These are phyloP conservation scores for Autographa gamma DNA, from an alignment of 2,888 invertebrate genomes.

Conservation along the genomic window DNA sequence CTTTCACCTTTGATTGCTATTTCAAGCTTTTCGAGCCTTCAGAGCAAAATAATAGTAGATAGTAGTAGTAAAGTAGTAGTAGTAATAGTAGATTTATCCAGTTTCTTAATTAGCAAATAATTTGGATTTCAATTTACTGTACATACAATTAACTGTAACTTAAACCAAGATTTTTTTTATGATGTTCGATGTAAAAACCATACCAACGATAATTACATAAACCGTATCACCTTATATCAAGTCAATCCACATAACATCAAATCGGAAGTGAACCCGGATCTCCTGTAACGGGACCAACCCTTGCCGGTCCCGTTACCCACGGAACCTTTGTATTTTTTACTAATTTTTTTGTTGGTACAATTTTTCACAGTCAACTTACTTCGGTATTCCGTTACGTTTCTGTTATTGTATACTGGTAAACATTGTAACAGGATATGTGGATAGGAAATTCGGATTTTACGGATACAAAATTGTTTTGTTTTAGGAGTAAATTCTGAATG, in stretches of 20 bases:
- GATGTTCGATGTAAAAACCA: neutral
- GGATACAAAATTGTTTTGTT: neutral
- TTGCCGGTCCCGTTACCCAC: slow-evolving; percentile 71
- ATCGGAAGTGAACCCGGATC: slow-evolving; percentile 73
- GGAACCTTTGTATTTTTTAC: slow-evolving; percentile 51
- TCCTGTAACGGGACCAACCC: slow-evolving; percentile 75
- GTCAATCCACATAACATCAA: slow-evolving; percentile 34
- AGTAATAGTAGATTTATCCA: too few species aligned
- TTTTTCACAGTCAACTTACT: slow-evolving; percentile 72
- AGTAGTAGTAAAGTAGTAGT: too few species aligned
- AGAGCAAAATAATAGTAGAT: too few species aligned
- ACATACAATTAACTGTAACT: neutral
- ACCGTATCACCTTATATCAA: slow-evolving; percentile 11
- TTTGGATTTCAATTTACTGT: neutral
- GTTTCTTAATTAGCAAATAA: too few species aligned
- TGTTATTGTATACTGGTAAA: slow-evolving; percentile 45
- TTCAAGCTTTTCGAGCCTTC: too few species aligned
- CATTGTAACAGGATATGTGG: slow-evolving; percentile 41
- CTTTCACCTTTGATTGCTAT: too few species aligned
- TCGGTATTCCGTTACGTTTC: slow-evolving; percentile 70
- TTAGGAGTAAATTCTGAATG: neutral
- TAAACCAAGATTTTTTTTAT: neutral
- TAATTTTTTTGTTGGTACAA: slow-evolving; percentile 55
- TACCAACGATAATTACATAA: neutral
- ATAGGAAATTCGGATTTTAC: neutral